A percentile compares a stretch with the other conserved stretches of the same genome.
Conservation (phyloP, 2,113 vertebrate genomes). For the Cebus imitator region DNA sequence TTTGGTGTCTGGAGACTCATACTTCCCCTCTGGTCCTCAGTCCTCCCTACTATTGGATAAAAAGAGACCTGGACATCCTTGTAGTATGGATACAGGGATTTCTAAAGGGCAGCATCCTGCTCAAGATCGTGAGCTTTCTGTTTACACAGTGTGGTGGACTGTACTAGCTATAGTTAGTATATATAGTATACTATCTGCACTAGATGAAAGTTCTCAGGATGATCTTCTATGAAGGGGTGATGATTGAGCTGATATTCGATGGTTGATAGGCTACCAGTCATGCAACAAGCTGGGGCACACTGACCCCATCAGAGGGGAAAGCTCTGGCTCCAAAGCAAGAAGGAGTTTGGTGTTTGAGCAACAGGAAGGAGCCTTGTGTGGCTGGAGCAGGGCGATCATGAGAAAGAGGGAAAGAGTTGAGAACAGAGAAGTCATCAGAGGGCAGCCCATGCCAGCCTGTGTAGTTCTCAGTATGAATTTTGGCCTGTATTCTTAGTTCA, state of each 20-base stretch:
- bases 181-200: neutral
- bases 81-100: neutral
- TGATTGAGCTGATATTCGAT: neutral
- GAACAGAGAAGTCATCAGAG: neutral
- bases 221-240: neutral
- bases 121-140: neutral
- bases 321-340: neutral
- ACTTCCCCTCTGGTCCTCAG: neutral
- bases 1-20: neutral
- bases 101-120: neutral
- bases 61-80: neutral
- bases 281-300: neutral
- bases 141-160: neutral
- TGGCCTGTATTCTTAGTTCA: conserved; percentile 21
- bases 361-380: neutral
- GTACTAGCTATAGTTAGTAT: neutral
- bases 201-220: neutral
- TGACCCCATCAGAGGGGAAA: neutral
- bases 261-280: neutral
- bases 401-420: neutral
- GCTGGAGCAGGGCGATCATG: neutral
- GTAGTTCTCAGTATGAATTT: conserved; percentile 20
- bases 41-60: neutral
- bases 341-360: conserved; percentile 4
- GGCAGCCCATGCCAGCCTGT: neutral